Base-by-base conservation (phyloP, 2,888 invertebrate species). In the Stegana nigrithorax region DNA sequence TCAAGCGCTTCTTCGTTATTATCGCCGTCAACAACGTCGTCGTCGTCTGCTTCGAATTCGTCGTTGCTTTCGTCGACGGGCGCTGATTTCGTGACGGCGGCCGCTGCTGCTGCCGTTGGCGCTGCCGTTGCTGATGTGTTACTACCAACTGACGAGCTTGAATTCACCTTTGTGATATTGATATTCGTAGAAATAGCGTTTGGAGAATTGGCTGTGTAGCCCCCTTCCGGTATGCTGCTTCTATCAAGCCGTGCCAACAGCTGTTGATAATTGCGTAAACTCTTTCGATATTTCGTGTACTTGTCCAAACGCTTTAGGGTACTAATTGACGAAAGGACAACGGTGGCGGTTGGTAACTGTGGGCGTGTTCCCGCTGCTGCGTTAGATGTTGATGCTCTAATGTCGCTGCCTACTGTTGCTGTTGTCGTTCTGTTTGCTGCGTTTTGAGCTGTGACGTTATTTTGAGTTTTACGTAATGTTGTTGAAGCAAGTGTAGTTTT, bases 201-300 rank as follows among this genome's bases (percentile, higher is more conserved):
- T 21, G 2, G 21, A 7, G 47, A 23, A 4, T 23, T 23, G 47
- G 10, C 47, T 21, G 21, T 44, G 21, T 44, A 19, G n/a, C 10
- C 21, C 4, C 23, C 14, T 17, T 23, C 36, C 12, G 32, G 17
- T 8, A n/a, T n/a, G n/a, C n/a, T n/a, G n/a, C n/a, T 5, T n/a
- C 14, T 55, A 55, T 55, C 53, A 10, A 55, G 21, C 21, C 36
- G 53, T 19, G 53, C 53, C 53, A 55, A 55, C 21, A 55, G 36
- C 23, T 74, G 81, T 17, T 76, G 76, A 73, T 77, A 77, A 45
- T 71, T 79, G n/a, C 81, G 73, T 61, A 74, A 61, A 64, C 70
- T 75, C 56, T 76, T 79, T 17, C 75, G 77, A 69, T 81, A 75
- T 65, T 78, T 80, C 27, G 72, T 70, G 65, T 69, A 68, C 66